Conservation (phyloP, 2,113 vertebrate genomes). For the Microcebus murinus region DNA sequence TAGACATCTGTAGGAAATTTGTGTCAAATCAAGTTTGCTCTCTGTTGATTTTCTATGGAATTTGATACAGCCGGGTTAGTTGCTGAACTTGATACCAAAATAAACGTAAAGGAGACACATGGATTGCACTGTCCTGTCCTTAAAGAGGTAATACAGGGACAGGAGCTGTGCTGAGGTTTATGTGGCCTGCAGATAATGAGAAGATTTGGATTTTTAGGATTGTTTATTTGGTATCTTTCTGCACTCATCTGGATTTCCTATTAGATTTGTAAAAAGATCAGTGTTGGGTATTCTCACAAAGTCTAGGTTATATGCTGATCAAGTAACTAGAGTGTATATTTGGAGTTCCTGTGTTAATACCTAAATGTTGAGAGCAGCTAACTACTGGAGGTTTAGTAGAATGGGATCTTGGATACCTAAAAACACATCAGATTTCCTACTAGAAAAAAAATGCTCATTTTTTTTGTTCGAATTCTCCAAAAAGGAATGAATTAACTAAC, state of each 20-base stretch:
- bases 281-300: background rate
- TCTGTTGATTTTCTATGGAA: constrained; percentile 6
- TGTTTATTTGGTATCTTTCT: background rate
- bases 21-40: background rate
- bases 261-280: background rate
- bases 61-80: background rate
- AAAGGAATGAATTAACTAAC: background rate
- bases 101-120: background rate
- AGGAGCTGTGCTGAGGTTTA: background rate
- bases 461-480: background rate
- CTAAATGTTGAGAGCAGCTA: background rate
- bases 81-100: background rate
- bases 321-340: background rate
- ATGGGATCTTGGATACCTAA: background rate
- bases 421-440: background rate
- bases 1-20: background rate
- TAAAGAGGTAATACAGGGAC: background rate
- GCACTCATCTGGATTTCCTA: background rate
- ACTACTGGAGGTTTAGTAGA: background rate
- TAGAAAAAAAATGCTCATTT: background rate
- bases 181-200: background rate
- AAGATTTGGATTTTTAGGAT: background rate
- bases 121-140: background rate
- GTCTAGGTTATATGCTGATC: background rate
- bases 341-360: background rate